These are phyloP conservation scores for Columba livia DNA, from an alignment of 2,113 vertebrate species.

Conservation along the genomic window DNA sequence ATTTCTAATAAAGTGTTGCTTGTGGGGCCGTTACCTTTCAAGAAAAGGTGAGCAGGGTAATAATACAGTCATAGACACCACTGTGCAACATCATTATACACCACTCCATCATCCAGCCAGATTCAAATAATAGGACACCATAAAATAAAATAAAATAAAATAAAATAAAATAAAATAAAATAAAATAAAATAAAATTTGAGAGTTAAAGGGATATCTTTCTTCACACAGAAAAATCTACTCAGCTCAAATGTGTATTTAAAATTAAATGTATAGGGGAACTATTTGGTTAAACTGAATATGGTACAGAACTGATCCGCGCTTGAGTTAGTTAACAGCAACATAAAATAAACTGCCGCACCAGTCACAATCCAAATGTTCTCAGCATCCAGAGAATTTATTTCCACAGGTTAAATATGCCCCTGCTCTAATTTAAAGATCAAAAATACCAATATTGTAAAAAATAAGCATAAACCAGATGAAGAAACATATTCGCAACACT, in stretches of 20 bases:
- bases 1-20: neutral
- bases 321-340: neutral
- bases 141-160: neutral
- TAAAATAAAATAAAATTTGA: neutral
- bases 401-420: neutral
- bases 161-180: neutral
- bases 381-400: neutral
- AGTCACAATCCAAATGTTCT: neutral
- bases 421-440: neutral
- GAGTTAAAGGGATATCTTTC: neutral
- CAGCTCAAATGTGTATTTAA: neutral
- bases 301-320: neutral
- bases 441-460: neutral
- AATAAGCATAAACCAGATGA: neutral
- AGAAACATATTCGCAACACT: accelerated
- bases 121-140: neutral
- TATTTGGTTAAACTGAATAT: neutral
- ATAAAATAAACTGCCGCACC: neutral
- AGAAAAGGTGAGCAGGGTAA: neutral
- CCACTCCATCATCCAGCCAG: neutral
- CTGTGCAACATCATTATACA: neutral
- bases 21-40: neutral
- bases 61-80: neutral
- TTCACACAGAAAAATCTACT: neutral
- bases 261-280: neutral